Evolutionary conservation across 1,140 invertebrate species (phyloP).

Genomic region (Eufriesea mexicana): DNA sequence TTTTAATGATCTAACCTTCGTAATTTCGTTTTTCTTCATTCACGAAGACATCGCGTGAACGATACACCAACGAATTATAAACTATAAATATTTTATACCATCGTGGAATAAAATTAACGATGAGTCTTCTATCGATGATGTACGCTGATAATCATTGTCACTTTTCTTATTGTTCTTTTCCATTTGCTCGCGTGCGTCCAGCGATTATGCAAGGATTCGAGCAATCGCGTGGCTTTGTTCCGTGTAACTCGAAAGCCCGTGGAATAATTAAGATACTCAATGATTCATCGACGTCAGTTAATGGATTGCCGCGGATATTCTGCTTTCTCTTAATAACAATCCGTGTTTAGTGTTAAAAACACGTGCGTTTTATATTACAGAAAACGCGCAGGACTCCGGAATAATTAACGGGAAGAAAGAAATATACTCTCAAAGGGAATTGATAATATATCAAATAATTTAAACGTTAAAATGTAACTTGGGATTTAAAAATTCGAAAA

Average conservation of each 20-base stretch:
- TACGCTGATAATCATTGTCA: neutral
- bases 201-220: constrained; percentile 12
- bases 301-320: neutral
- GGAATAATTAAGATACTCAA: constrained; percentile 26
- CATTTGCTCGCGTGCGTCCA: too few species aligned
- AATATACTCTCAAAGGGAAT: neutral
- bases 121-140: neutral
- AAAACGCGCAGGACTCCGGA: neutral
- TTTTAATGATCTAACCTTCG: too few species aligned
- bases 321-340: constrained; percentile 11
- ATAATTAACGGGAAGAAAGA: neutral
- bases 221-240: constrained; percentile 4
- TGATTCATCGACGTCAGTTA: constrained; percentile 17
- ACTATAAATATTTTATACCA: too few species aligned
- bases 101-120: neutral
- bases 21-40: neutral
- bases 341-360: neutral
- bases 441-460: neutral
- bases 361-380: neutral
- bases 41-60: neutral
- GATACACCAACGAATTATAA: neutral
- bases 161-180: neutral
- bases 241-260: neutral
- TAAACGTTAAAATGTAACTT: neutral
- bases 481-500: neutral